phyloP scores from a whole-genome alignment of 2,888 invertebrate genomes.

The Chrysotoxum bicinctum region DNA sequence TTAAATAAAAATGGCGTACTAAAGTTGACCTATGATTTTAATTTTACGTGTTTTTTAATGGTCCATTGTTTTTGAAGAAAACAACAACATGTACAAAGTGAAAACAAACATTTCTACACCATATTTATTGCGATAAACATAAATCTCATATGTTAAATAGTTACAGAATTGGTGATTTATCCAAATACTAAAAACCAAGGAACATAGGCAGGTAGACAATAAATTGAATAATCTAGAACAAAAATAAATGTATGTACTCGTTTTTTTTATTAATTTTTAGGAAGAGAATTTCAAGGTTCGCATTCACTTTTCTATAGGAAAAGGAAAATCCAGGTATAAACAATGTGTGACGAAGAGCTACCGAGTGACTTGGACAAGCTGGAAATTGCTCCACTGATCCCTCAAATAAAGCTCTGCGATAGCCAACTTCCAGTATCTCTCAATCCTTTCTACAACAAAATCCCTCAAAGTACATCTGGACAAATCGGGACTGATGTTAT shows the following conservation, averaged over 20 bases:
- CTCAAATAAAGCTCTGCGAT: slow-evolving; percentile 74
- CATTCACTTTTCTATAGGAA: neutral
- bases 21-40: slow-evolving; percentile 59
- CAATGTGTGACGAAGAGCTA: slow-evolving; percentile 81
- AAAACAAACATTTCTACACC: slow-evolving; percentile 57
- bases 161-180: neutral
- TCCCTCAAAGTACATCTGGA: neutral
- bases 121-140: slow-evolving; percentile 31
- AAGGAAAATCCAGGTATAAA: neutral
- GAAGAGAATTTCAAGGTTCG: slow-evolving; percentile 16
- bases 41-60: slow-evolving; percentile 62
- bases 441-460: slow-evolving; percentile 77
- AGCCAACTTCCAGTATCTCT: slow-evolving; percentile 72
- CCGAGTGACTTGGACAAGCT: slow-evolving; percentile 83
- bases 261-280: slow-evolving; percentile 1
- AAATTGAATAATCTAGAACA: slow-evolving; percentile 1
- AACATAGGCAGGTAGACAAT: neutral
- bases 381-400: slow-evolving; percentile 83
- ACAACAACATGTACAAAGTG: slow-evolving; percentile 62
- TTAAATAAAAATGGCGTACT: slow-evolving; percentile 62
- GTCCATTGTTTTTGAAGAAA: slow-evolving; percentile 65
- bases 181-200: slow-evolving; percentile 6
- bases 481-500: slow-evolving; percentile 14
- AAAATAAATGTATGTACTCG: neutral
- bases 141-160: neutral